Evolutionary conservation across 1,140 invertebrate species (phyloP).

Genomic region (Panagrolaimus sp.): DNA sequence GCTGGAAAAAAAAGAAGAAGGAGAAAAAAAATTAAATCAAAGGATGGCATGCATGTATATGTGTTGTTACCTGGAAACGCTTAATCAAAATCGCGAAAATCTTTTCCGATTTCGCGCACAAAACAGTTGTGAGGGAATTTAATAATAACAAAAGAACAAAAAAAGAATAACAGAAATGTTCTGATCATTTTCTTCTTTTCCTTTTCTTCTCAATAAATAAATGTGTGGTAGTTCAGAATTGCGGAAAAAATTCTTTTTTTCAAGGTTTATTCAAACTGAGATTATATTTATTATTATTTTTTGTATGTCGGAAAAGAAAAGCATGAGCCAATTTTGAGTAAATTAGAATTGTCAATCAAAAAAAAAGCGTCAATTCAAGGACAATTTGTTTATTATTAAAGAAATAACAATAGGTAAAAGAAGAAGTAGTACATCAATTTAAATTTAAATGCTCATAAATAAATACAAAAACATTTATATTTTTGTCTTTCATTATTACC

Average conservation of each 20-base stretch:
- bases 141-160: too few species aligned
- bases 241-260: neutral
- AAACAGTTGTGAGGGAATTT: too few species aligned
- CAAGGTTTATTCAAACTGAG: conserved; percentile 7
- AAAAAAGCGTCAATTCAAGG: neutral
- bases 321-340: conserved; percentile 1
- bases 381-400: conserved; percentile 18
- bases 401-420: neutral
- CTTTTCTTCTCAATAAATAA: neutral
- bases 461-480: too few species aligned
- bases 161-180: neutral
- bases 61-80: neutral
- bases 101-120: conserved; percentile 10
- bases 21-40: too few species aligned
- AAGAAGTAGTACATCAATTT: too few species aligned
- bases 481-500: too few species aligned
- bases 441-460: too few species aligned
- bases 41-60: too few species aligned
- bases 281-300: neutral
- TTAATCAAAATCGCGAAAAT: conserved; percentile 7
- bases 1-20: too few species aligned
- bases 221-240: conserved; percentile 4
- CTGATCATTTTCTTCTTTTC: neutral
- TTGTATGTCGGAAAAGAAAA: neutral
- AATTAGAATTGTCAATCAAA: neutral